Base-by-base conservation (phyloP, 2,113 vertebrate species). In the Sterna hirundo region DNA sequence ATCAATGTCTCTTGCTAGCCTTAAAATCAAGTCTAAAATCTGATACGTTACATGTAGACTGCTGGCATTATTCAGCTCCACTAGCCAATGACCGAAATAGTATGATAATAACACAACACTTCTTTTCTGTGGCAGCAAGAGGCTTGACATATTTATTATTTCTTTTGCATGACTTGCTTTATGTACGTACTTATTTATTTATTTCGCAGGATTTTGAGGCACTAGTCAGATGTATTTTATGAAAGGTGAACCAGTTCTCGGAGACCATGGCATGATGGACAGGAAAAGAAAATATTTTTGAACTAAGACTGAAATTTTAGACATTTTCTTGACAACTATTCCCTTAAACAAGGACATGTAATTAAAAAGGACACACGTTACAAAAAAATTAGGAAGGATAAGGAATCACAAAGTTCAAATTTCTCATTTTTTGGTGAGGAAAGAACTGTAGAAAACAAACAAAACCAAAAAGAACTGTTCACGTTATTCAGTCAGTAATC, bases 1-100 rank as follows among this genome's bases (percentile, higher is more conserved):
- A 81, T 90, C 91, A 94, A 29, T 77, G 54, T 74, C 38, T 64
- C 44, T 80, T 51, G 15, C 29, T 80, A 86, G 34, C 23, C 40
- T 88, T 71, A 90, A 90, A 90, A 90, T 88, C 46, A 92, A 36
- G 32, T 55, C 32, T 80, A 54, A 95, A 96, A 83, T 66, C 22
- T 62, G 80, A n/a, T 76, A n/a, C 4, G 7, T 76, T 92, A 54
- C 23, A n/a, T 83, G 47, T 62, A 71, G 40, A 85, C 32, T 58
- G 15, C 49, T 89, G 57, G 13, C 19, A 72, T 85, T 89, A 76
- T 89, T 89, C 54, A 79, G 23, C 26, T 76, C 13, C 38, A 27
- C 26, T 42, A 80, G 17, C 19, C 57, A 89, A 36, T 52, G 47
- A 86, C 57, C 57, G 13, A 12, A 69, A 44, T 6, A 44, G 51